A percentile compares a stretch with the other conserved stretches of the same genome.
phyloP scores from a whole-genome alignment of 1,140 invertebrate species.

The Bombyx mori region DNA sequence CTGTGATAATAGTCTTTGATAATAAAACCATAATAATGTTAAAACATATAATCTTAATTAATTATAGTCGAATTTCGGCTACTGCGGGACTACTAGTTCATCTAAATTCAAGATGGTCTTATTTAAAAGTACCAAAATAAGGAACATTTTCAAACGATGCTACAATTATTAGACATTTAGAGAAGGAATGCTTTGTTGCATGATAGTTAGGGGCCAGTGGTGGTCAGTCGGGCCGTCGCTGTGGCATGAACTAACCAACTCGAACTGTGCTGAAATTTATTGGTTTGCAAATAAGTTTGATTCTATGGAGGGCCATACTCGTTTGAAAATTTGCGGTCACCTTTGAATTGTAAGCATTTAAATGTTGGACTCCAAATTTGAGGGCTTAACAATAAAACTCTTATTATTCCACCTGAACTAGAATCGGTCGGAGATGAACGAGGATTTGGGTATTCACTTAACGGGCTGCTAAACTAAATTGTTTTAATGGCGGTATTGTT shows the following conservation, averaged over 20 bases:
- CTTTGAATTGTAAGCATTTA: conserved; percentile 66
- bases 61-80: too few species aligned
- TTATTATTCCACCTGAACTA: conserved; percentile 64
- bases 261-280: conserved; percentile 51
- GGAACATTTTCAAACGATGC: conserved; percentile 1
- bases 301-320: conserved; percentile 50
- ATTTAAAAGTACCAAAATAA: background rate
- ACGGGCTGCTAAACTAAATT: conserved; percentile 46
- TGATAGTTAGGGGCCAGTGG: conserved; percentile 31
- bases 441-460: conserved; percentile 57
- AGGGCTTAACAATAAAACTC: conserved; percentile 64
- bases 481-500: conserved; percentile 33
- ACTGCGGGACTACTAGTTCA: too few species aligned
- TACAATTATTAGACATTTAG: conserved; percentile 13
- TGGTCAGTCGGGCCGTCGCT: conserved; percentile 17
- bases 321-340: conserved; percentile 64
- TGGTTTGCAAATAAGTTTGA: conserved; percentile 61
- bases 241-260: conserved; percentile 39
- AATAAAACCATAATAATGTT: too few species aligned
- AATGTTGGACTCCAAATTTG: conserved; percentile 61
- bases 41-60: too few species aligned
- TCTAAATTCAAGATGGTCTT: background rate
- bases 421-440: conserved; percentile 55
- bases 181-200: conserved; percentile 42
- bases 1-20: too few species aligned